phyloP scores from a whole-genome alignment of 2,797 vertebrate species.

The Gymnopithys bicolor region DNA sequence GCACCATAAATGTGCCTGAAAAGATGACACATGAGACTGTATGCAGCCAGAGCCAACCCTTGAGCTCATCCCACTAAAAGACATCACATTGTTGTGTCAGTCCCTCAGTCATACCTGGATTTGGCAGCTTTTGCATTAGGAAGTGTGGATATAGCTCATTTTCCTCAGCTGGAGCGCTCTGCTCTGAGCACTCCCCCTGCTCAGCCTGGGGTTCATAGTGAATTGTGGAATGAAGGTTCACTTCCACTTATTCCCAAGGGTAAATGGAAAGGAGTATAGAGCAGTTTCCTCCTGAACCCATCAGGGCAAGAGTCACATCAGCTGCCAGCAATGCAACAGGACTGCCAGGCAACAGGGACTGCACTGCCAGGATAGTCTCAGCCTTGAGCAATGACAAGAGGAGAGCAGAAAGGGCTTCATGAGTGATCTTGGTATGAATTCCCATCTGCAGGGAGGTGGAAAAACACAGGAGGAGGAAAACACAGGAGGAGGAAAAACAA shows the following conservation, averaged over 20 bases:
- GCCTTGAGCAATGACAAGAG: fast-evolving
- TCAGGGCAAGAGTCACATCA: background rate
- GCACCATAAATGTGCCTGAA: background rate
- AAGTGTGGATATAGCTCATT: background rate
- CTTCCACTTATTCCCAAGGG: background rate
- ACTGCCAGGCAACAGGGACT: fast-evolving
- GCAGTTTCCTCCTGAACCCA: background rate
- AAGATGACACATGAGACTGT: background rate
- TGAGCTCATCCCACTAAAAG: background rate
- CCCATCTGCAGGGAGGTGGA: background rate
- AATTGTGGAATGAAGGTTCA: background rate
- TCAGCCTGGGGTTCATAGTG: background rate
- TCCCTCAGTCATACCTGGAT: background rate
- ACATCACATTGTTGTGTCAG: background rate
- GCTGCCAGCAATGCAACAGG: background rate
- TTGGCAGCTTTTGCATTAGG: background rate
- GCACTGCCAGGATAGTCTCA: background rate
- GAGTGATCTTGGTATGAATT: background rate
- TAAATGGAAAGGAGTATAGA: background rate
- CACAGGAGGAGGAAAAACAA: too few relatives aligned
- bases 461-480: too few relatives aligned
- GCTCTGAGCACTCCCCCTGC: fast-evolving
- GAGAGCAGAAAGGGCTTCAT: background rate
- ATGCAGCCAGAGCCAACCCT: background rate
- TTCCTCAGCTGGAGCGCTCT: background rate